Conservation (phyloP, 2,888 invertebrate genomes). For the Mythimna albipuncta region DNA sequence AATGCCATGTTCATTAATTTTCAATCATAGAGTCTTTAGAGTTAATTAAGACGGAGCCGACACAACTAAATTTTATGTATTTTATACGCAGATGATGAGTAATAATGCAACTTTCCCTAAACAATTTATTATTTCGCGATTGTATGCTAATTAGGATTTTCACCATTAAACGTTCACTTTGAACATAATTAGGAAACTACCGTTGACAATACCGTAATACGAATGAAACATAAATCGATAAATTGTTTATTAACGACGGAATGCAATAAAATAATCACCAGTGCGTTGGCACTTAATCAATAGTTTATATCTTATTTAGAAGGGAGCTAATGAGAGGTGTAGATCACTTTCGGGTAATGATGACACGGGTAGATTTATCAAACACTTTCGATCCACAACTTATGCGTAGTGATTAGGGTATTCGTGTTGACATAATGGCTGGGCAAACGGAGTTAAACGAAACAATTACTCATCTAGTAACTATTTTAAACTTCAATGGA, state of each 20-base stretch:
- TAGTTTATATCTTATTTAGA: slow-evolving; percentile 87
- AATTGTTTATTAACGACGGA: slow-evolving; percentile 82
- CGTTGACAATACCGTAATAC: slow-evolving; percentile 75
- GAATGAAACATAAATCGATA: slow-evolving; percentile 78
- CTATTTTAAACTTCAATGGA: slow-evolving; percentile 35
- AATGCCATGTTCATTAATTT: slow-evolving; percentile 73
- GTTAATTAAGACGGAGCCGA: slow-evolving; percentile 56
- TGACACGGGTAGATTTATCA: slow-evolving; percentile 87
- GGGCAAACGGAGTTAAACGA: slow-evolving; percentile 83
- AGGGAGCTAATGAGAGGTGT: slow-evolving; percentile 87
- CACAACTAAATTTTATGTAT: slow-evolving; percentile 52
- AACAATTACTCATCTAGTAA: slow-evolving; percentile 76
- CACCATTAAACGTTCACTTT: slow-evolving; percentile 67
- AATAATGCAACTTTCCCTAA: slow-evolving; percentile 63
- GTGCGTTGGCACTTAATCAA: slow-evolving; percentile 83
- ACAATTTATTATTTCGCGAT: slow-evolving; percentile 71
- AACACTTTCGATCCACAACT: slow-evolving; percentile 88
- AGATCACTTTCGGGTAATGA: slow-evolving; percentile 88
- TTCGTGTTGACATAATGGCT: slow-evolving; percentile 88
- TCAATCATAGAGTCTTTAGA: slow-evolving; percentile 69
- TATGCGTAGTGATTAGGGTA: slow-evolving; percentile 85
- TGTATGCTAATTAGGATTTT: slow-evolving; percentile 72
- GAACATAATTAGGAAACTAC: slow-evolving; percentile 67
- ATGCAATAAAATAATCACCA: slow-evolving; percentile 88
- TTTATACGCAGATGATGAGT: slow-evolving; percentile 51